These are phyloP conservation scores for Rhombomys opimus DNA, from an alignment of 2,113 vertebrate genomes.

Conservation along the genomic window DNA sequence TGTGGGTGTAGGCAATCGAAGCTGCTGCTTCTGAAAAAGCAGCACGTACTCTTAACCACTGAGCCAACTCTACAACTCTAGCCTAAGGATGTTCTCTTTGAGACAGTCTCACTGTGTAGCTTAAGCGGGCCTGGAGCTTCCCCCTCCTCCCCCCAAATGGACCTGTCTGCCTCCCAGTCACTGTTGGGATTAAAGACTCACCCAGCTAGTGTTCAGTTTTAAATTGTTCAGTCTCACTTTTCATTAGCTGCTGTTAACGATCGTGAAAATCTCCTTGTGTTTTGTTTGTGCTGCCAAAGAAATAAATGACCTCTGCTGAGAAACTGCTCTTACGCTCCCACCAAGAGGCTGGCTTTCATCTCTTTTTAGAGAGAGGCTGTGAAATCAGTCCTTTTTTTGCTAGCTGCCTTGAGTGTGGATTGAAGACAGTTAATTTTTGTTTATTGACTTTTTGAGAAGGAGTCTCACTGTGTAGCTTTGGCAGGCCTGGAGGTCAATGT, in stretches of 20 bases:
- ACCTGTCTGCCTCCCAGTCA: neutral
- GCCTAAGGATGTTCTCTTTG: too few species aligned
- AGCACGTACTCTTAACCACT: neutral
- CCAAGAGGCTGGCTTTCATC: constrained; percentile 29
- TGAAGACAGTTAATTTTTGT: neutral
- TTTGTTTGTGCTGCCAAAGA: neutral
- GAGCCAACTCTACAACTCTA: neutral
- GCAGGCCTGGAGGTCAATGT: neutral
- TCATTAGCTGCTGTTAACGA: neutral
- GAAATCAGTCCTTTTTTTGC: neutral
- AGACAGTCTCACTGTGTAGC: neutral
- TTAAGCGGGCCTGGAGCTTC: neutral
- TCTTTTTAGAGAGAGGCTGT: neutral
- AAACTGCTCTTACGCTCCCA: constrained; percentile 57
- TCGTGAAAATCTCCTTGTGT: constrained; percentile 20
- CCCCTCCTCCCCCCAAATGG: neutral
- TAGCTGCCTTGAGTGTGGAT: neutral
- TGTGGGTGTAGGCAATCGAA: neutral
- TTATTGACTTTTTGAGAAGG: neutral
- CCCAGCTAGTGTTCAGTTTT: neutral
- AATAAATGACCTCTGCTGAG: neutral
- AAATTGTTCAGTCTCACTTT: neutral
- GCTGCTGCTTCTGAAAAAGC: neutral
- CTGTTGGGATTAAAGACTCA: neutral
- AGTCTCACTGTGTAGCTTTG: neutral